Evolutionary conservation across 2,113 vertebrate genomes (phyloP).

Genomic region (Argyrosomus japonicus): DNA sequence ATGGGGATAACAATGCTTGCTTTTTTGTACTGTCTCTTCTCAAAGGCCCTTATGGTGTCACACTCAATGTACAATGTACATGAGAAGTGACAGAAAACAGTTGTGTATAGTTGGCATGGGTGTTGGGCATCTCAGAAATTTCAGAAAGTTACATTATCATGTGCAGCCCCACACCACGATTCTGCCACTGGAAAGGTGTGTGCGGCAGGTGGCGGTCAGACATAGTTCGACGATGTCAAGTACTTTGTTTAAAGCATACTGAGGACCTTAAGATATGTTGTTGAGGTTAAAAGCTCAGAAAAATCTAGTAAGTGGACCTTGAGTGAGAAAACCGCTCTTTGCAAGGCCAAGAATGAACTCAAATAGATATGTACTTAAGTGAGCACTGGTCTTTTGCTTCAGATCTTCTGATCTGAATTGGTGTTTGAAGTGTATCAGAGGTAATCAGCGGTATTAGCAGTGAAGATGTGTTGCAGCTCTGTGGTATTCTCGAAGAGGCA

Average conservation of each 20-base stretch:
- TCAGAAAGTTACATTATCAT: not conserved
- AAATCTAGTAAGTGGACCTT: not conserved
- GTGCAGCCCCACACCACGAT: too few species aligned
- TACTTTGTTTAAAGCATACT: too few species aligned
- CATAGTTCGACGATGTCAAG: too few species aligned
- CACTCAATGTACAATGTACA: not conserved
- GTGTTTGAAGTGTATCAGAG: not conserved
- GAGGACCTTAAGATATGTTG: too few species aligned
- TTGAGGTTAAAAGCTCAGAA: not conserved
- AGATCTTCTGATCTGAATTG: not conserved
- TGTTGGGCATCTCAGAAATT: not conserved
- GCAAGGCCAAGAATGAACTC: too few species aligned
- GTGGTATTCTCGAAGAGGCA: conserved; percentile 56
- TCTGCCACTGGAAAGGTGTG: too few species aligned
- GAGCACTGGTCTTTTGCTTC: too few species aligned
- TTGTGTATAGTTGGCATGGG: not conserved
- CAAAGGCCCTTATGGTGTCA: not conserved
- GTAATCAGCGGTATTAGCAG: not conserved
- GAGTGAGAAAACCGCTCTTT: not conserved
- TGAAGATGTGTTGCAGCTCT: conserved; percentile 22
- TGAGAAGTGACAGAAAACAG: too few species aligned
- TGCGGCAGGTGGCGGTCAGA: too few species aligned
- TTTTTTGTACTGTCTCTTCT: not conserved
- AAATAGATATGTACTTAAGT: too few species aligned
- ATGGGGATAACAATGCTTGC: not conserved